Base-by-base conservation (phyloP, 2,797 vertebrate genomes). In the Sebastes cheni region DNA sequence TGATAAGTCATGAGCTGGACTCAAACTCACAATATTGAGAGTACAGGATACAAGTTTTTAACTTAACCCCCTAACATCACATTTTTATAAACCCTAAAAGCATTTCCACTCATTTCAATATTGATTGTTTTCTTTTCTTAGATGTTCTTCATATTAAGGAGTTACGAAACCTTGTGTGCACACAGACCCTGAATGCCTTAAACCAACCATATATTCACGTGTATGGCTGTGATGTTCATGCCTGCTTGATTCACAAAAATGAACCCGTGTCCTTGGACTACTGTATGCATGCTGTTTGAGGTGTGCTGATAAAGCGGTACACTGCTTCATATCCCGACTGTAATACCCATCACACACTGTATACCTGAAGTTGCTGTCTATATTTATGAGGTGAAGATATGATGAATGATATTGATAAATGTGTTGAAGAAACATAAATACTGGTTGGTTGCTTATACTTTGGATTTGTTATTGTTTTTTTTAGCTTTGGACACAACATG, bases 1-100 rank as follows among this genome's bases (percentile, higher is more conserved):
- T 34, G 5, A 62, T 6, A 69, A 46, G 34, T 82, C 22, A 52
- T 86, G 92, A 93, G 91, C 93, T 91, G 91, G 92, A 88, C 92
- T 93, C 93, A 79, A 84, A 72, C 36, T 50, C 61, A 30, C 8
- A 29, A 36, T 59, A 25, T 27, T 62, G 32, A 68, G 23, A 77
- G 27, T 23, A 9, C 39, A 62, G 25, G 36, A 30, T 42, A 12
- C 6, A 22, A 8, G 25, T 65, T 79, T 88, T 73, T 34, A 71
- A 18, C 5, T 61, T 30, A 55, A 80, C 16, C 8, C 18, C 46
- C 12, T 3, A 65, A n/a, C 8, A 36, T 61, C 60, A 56, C 22
- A 46, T 69, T 80, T n/a, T 75, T 8, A 79, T 54, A 52, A 66
- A 25, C 23, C 55, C 42, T 54, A 36, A 75, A 82, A 61, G 13